Conservation (phyloP, 2,888 invertebrate genomes). For the Erebia palarica region DNA sequence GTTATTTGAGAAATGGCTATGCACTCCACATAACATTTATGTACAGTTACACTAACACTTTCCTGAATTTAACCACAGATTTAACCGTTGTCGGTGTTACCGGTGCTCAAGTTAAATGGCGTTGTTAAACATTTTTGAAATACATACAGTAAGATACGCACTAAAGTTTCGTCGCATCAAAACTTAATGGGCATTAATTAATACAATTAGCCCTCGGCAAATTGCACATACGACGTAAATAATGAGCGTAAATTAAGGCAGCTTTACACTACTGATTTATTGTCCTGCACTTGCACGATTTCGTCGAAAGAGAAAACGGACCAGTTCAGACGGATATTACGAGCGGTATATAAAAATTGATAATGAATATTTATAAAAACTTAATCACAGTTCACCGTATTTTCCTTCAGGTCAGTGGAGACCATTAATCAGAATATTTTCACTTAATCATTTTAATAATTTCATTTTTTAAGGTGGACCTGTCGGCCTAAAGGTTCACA, state of each 20-base stretch:
- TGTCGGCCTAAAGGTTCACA: conserved; percentile 14
- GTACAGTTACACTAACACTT: conserved; percentile 17
- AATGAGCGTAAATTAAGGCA: conserved; percentile 80
- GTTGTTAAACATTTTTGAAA: conserved; percentile 55
- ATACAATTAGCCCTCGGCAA: conserved; percentile 80
- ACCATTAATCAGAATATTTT: conserved; percentile 76
- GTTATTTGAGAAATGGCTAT: neutral
- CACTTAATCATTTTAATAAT: conserved; percentile 62
- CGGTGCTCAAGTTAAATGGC: conserved; percentile 18
- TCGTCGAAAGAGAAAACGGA: conserved; percentile 81
- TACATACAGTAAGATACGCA: conserved; percentile 55
- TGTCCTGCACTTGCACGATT: conserved; percentile 77
- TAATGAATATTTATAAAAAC: conserved; percentile 81
- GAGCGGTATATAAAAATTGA: conserved; percentile 74
- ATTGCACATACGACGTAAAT: conserved; percentile 78
- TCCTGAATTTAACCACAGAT: neutral
- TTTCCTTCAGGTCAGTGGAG: conserved; percentile 69
- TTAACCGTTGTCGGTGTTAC: conserved; percentile 6
- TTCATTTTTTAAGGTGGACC: conserved; percentile 29
- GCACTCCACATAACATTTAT: neutral
- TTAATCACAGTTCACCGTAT: conserved; percentile 68
- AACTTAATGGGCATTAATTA: conserved; percentile 78
- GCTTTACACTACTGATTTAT: conserved; percentile 82
- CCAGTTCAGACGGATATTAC: conserved; percentile 75
- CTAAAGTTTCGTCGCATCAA: conserved; percentile 68